Evolutionary conservation across 2,888 invertebrate genomes (phyloP).

Genomic region (Protophormia terraenovae): DNA sequence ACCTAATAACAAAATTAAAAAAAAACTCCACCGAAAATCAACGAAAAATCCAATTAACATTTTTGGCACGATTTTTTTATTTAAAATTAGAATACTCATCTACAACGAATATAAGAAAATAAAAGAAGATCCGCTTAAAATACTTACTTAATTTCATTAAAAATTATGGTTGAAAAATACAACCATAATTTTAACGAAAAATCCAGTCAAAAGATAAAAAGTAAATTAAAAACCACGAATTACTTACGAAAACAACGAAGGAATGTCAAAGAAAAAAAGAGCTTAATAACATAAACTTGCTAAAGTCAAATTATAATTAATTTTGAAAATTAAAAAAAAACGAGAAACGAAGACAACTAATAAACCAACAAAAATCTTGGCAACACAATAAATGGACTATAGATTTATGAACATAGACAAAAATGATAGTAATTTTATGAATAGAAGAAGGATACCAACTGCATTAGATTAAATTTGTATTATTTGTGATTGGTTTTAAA

Average conservation of each 20-base stretch:
- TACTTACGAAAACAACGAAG: not conserved
- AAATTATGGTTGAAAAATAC: not conserved
- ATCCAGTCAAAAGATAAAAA: slow-evolving; percentile 16
- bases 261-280: not conserved
- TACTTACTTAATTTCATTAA: slow-evolving; percentile 35
- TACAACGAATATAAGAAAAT: not conserved
- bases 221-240: slow-evolving; percentile 54
- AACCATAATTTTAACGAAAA: slow-evolving; percentile 23
- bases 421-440: not conserved
- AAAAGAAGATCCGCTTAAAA: slow-evolving; percentile 44
- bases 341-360: not conserved
- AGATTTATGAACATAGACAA: not conserved
- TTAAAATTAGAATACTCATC: not conserved
- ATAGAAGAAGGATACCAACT: too few relatives aligned
- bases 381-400: slow-evolving; percentile 39
- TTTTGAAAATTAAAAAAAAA: slow-evolving; percentile 23
- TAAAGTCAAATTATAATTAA: slow-evolving; percentile 59
- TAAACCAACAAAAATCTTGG: slow-evolving; percentile 35
- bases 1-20: not conserved
- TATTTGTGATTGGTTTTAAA: too few relatives aligned
- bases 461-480: too few relatives aligned
- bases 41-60: slow-evolving; percentile 60
- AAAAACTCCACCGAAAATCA: too few relatives aligned
- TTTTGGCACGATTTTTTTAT: slow-evolving; percentile 35
- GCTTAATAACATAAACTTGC: slow-evolving; percentile 40